Conservation (phyloP, 2,888 invertebrate species). For the Chalcosyrphus nemorum region DNA sequence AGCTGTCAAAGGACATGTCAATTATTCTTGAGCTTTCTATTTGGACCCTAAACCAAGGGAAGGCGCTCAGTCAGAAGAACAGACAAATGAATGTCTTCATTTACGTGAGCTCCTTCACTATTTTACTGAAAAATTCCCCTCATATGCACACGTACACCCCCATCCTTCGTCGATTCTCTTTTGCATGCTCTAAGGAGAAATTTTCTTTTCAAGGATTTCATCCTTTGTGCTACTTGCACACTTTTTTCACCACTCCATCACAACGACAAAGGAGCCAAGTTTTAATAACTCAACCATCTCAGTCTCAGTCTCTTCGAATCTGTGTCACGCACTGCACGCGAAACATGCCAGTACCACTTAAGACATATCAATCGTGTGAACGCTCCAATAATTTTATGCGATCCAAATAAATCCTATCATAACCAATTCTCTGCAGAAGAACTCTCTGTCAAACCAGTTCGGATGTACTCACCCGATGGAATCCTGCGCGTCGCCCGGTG, state of each 20-base stretch:
- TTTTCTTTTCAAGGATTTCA: too few species aligned
- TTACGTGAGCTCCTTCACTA: too few species aligned
- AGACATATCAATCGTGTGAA: slow-evolving; percentile 60
- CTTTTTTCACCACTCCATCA: slow-evolving; percentile 8
- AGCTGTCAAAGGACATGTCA: too few species aligned
- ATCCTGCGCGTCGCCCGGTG: neutral
- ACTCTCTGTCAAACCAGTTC: slow-evolving; percentile 29
- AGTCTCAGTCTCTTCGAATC: slow-evolving; percentile 39
- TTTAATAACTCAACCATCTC: slow-evolving; percentile 36
- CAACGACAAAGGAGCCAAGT: slow-evolving; percentile 24
- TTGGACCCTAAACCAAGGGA: too few species aligned
- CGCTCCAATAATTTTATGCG: slow-evolving; percentile 64
- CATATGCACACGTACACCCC: too few species aligned
- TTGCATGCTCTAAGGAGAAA: too few species aligned
- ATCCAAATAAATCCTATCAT: slow-evolving; percentile 69
- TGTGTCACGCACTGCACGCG: slow-evolving; percentile 55
- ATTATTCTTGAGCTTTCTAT: too few species aligned
- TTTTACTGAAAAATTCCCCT: too few species aligned
- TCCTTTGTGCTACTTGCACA: too few species aligned
- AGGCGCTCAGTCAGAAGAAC: too few species aligned
- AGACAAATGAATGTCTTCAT: too few species aligned
- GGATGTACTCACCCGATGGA: neutral
- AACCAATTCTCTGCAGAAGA: slow-evolving; percentile 49
- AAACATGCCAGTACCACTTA: slow-evolving; percentile 65
- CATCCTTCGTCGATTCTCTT: too few species aligned